phyloP scores from a whole-genome alignment of 1,140 invertebrate genomes.

The Lordiphosa mommai region DNA sequence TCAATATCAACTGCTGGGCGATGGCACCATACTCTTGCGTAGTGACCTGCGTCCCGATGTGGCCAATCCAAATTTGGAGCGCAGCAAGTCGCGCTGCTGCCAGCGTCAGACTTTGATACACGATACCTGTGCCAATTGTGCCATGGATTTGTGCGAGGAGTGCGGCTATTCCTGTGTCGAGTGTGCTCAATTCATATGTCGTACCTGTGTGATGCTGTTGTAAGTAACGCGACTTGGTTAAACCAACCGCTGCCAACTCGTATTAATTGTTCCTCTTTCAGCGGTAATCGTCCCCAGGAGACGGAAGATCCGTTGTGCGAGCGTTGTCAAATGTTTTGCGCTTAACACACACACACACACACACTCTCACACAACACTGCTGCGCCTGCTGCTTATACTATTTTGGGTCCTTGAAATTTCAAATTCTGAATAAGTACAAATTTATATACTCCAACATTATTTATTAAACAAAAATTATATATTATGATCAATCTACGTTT shows the following conservation, averaged over 20 bases:
- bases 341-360: constrained; percentile 12
- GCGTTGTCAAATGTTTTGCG: constrained; percentile 46
- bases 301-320: constrained; percentile 48
- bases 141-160: constrained; percentile 56
- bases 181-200: constrained; percentile 55
- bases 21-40: constrained; percentile 43
- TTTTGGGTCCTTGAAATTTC: constrained; percentile 1
- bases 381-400: too few relatives aligned
- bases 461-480: not conserved
- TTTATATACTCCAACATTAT: constrained; percentile 1
- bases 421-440: constrained; percentile 16
- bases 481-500: not conserved
- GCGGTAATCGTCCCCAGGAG: constrained; percentile 33
- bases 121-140: constrained; percentile 50
- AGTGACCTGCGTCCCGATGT: constrained; percentile 32
- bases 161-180: constrained; percentile 67
- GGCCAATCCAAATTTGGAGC: constrained; percentile 32
- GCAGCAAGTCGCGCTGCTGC: constrained; percentile 45
- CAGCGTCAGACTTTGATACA: constrained; percentile 43
- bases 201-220: constrained; percentile 64
- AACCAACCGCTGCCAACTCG: too few relatives aligned
- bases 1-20: constrained; percentile 38
- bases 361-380: too few relatives aligned
- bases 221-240: constrained; percentile 30
- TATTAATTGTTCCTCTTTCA: too few relatives aligned